Conservation (phyloP, 1,140 invertebrate species). For the Phthorimaea operculella region DNA sequence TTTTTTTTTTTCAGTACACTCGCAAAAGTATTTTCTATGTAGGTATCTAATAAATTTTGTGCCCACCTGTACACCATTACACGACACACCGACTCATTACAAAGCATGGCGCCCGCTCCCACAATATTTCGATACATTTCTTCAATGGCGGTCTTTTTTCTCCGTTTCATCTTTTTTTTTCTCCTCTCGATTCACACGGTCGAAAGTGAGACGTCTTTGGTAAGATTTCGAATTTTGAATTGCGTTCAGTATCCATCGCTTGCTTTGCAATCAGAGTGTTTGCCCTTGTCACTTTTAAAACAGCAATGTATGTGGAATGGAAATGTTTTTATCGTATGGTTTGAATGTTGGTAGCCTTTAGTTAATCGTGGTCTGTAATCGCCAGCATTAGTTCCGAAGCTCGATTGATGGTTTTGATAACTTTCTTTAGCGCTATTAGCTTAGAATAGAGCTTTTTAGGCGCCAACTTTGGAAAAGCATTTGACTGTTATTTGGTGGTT, state of each 20-base stretch:
- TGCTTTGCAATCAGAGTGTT: conserved; percentile 11
- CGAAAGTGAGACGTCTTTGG: conserved; percentile 29
- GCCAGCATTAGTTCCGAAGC: conserved; percentile 19
- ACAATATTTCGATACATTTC: conserved; percentile 40
- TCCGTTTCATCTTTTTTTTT: conserved; percentile 23
- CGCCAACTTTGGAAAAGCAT: conserved; percentile 6
- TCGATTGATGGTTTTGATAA: conserved; percentile 29
- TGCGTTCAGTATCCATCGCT: conserved; percentile 11
- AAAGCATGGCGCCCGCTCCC: conserved; percentile 45
- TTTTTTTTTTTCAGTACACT: too few relatives aligned
- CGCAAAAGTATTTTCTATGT: too few relatives aligned
- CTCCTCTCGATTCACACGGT: conserved; percentile 43
- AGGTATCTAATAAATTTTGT: background rate
- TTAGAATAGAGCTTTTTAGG: conserved; percentile 9
- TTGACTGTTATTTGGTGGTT: too few relatives aligned
- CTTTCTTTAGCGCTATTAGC: conserved; percentile 6
- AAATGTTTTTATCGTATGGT: too few relatives aligned
- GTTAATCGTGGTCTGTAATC: conserved; percentile 18
- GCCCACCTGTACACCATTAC: conserved; percentile 22
- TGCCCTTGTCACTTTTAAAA: too few relatives aligned
- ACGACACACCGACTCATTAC: conserved; percentile 35
- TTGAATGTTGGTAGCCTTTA: conserved; percentile 8
- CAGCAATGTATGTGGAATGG: too few relatives aligned
- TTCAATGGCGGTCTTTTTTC: conserved; percentile 30
- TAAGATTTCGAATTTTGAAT: too few relatives aligned